These are phyloP conservation scores for Hippocampus mohnikei DNA, from an alignment of 2,113 vertebrate species.

Conservation along the genomic window DNA sequence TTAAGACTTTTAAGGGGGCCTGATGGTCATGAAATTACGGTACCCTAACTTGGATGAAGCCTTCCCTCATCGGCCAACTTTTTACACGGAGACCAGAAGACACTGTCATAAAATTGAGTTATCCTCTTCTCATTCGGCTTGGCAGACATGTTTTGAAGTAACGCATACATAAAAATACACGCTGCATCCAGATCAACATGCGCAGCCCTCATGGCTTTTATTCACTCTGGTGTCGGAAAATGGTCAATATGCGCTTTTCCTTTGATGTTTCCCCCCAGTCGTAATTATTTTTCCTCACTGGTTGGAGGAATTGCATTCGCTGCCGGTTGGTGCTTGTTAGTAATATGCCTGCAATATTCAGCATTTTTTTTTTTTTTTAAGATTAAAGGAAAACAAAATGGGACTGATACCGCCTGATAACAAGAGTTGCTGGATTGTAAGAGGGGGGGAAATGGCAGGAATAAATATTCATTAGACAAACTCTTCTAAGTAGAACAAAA, in stretches of 20 bases:
- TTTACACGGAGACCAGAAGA: slow-evolving; percentile 29
- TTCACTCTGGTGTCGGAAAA: slow-evolving; percentile 56
- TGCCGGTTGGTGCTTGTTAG: slow-evolving; percentile 43
- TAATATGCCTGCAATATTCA: slow-evolving; percentile 42
- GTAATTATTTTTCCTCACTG: slow-evolving; percentile 58
- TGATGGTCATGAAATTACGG: too few species aligned
- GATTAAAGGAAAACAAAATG: slow-evolving; percentile 61
- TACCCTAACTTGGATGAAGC: not conserved
- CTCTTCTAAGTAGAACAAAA: slow-evolving; percentile 50
- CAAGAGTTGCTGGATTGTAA: slow-evolving; percentile 18
- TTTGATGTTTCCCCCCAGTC: slow-evolving; percentile 60
- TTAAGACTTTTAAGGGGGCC: too few species aligned
- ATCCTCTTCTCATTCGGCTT: slow-evolving; percentile 39
- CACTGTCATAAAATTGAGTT: slow-evolving; percentile 53
- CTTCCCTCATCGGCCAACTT: not conserved
- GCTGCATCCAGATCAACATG: slow-evolving; percentile 59
- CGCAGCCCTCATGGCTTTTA: slow-evolving; percentile 54
- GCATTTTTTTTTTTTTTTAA: slow-evolving; percentile 35
- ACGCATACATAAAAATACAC: slow-evolving; percentile 30
- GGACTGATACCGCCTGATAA: slow-evolving; percentile 41
- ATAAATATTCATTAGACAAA: slow-evolving; percentile 59
- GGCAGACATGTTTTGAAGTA: slow-evolving; percentile 56
- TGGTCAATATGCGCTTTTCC: slow-evolving; percentile 46
- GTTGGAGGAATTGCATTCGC: slow-evolving; percentile 34
- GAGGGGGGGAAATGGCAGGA: slow-evolving; percentile 9